Conservation (phyloP, 2,113 vertebrate genomes). For the Vidua chalybeata region DNA sequence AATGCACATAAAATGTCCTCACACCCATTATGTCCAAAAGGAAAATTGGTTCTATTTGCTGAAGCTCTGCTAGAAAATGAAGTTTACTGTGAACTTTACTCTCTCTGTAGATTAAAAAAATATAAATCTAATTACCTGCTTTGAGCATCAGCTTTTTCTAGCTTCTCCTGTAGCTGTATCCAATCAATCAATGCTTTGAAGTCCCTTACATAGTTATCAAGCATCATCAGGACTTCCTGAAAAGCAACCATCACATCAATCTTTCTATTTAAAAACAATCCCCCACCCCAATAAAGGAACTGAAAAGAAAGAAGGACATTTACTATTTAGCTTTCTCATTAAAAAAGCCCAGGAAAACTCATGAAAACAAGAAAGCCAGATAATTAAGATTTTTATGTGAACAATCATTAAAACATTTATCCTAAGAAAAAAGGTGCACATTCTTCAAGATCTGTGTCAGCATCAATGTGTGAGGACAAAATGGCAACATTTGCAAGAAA, state of each 20-base stretch:
- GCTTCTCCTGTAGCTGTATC: slow-evolving; percentile 98
- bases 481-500: neutral
- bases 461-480: neutral
- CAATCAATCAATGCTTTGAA: slow-evolving; percentile 99
- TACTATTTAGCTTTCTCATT: neutral
- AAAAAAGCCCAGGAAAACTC: neutral
- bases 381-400: neutral
- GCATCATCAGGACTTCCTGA: slow-evolving; percentile 98
- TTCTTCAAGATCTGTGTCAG: neutral
- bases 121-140: slow-evolving; percentile 84
- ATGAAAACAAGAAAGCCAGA: neutral
- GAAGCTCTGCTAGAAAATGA: neutral
- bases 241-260: slow-evolving; percentile 25
- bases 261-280: neutral
- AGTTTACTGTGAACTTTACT: neutral
- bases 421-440: neutral
- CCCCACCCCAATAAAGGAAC: neutral
- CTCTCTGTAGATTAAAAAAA: neutral
- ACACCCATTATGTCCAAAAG: neutral
- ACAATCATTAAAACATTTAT: neutral
- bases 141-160: slow-evolving; percentile 97
- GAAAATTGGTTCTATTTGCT: neutral
- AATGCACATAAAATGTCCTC: neutral
- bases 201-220: slow-evolving; percentile 97
- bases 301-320: neutral